phyloP scores from a whole-genome alignment of 2,113 vertebrate genomes.

The Numida meleagris region DNA sequence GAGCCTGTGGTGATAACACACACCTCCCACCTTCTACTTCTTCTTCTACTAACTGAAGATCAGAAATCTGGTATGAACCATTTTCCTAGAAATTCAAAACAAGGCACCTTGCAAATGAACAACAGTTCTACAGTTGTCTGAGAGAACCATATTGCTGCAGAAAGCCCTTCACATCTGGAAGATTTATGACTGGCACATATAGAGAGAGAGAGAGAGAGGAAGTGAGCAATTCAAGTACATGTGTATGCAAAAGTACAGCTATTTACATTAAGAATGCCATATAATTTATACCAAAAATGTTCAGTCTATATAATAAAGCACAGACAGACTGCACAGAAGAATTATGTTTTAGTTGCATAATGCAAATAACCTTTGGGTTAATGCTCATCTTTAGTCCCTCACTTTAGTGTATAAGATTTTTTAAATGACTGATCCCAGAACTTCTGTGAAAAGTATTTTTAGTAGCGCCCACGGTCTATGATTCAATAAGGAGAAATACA shows the following conservation, averaged over 20 bases:
- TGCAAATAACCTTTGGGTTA: not conserved
- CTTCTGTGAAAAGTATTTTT: constrained; percentile 19
- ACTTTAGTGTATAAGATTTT: not conserved
- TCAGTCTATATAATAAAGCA: not conserved
- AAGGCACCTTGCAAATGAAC: not conserved
- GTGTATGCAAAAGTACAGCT: not conserved
- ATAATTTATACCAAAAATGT: not conserved
- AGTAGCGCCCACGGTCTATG: not conserved
- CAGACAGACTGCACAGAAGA: not conserved
- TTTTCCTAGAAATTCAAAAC: not conserved
- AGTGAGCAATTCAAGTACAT: not conserved
- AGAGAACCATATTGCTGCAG: not conserved
- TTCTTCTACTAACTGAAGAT: not conserved
- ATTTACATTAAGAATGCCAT: not conserved
- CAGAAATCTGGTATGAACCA: not conserved
- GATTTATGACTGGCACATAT: not conserved
- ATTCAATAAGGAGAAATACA: constrained; percentile 32
- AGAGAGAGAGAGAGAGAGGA: not conserved
- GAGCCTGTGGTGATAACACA: not conserved
- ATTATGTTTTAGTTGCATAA: not conserved
- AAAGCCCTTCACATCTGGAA: not conserved
- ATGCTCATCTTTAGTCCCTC: not conserved
- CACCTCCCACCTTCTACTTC: not conserved
- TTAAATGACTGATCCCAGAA: not conserved
- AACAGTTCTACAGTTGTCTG: not conserved